Evolutionary conservation across 2,113 vertebrate genomes (phyloP).

Genomic region (Puntigrus tetrazona): DNA sequence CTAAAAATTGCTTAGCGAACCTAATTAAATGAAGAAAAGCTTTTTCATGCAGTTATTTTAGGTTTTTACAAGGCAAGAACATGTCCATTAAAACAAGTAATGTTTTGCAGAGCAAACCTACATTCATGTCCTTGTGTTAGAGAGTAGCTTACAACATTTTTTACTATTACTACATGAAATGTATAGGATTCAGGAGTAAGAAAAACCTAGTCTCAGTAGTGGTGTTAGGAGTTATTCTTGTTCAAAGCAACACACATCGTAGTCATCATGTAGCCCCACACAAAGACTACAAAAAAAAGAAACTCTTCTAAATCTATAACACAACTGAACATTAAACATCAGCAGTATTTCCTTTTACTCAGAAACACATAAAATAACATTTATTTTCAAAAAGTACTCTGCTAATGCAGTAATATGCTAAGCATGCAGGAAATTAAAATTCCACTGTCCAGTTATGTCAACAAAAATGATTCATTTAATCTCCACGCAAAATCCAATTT

Average conservation of each 20-base stretch:
- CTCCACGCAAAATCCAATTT: not conserved
- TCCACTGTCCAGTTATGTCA: not conserved
- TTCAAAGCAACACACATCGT: not conserved
- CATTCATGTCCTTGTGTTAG: not conserved
- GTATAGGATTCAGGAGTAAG: not conserved
- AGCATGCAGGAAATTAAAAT: not conserved
- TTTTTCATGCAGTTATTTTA: not conserved
- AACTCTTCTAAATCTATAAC: not conserved
- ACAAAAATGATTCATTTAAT: not conserved
- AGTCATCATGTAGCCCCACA: not conserved
- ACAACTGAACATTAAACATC: not conserved
- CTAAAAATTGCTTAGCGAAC: not conserved
- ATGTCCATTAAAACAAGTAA: not conserved
- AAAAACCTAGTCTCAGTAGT: not conserved
- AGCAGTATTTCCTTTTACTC: not conserved
- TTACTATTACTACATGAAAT: slow-evolving; percentile 1
- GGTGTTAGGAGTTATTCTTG: not conserved
- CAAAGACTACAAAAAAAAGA: not conserved
- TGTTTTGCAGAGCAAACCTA: not conserved
- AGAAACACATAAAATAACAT: not conserved
- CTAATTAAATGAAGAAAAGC: not conserved
- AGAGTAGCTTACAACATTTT: not conserved
- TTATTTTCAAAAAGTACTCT: not conserved
- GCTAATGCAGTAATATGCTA: not conserved
- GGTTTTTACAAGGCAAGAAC: not conserved